Percentiles rank a stretch among this genome's conserved stretches.
phyloP scores from a whole-genome alignment of 1,140 invertebrate species.

The Drosophila trapezifrons region DNA sequence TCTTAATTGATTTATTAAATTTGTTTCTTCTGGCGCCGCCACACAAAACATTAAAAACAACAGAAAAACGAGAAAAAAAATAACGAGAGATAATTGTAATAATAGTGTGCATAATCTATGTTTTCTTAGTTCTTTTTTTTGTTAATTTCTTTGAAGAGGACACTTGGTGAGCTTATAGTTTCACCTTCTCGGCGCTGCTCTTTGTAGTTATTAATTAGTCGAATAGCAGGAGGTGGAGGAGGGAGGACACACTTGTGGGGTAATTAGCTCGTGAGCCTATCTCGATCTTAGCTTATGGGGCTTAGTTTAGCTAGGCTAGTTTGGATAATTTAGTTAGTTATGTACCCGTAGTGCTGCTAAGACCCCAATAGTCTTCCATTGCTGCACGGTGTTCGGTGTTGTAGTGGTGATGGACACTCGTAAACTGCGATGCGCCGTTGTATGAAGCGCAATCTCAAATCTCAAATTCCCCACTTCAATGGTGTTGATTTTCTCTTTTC shows the following conservation, averaged over 20 bases:
- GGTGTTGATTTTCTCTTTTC: constrained; percentile 72
- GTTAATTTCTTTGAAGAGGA: constrained; percentile 15
- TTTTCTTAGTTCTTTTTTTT: neutral
- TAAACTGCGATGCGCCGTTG: constrained; percentile 78
- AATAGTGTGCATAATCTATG: constrained; percentile 8
- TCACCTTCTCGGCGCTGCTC: neutral
- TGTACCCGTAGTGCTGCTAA: constrained; percentile 83
- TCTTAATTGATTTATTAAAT: constrained; percentile 49
- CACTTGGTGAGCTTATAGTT: constrained; percentile 23
- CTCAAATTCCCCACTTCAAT: constrained; percentile 78
- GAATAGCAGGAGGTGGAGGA: neutral
- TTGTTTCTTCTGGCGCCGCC: constrained; percentile 32
- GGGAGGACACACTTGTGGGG: constrained; percentile 4
- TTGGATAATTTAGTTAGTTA: constrained; percentile 26
- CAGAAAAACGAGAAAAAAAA: constrained; percentile 36
- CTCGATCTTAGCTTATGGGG: constrained; percentile 1
- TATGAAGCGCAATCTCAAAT: constrained; percentile 79
- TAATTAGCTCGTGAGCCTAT: constrained; percentile 10
- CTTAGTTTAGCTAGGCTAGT: constrained; percentile 3
- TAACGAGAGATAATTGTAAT: neutral
- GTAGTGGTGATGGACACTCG: constrained; percentile 82
- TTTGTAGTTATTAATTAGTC: constrained; percentile 18
- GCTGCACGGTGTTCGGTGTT: constrained; percentile 81
- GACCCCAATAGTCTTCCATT: constrained; percentile 84
- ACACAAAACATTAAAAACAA: constrained; percentile 43